A percentile compares a stretch with the other conserved stretches of the same genome.
Conservation (phyloP, 2,888 invertebrate species). For the Drosophila anceps region DNA sequence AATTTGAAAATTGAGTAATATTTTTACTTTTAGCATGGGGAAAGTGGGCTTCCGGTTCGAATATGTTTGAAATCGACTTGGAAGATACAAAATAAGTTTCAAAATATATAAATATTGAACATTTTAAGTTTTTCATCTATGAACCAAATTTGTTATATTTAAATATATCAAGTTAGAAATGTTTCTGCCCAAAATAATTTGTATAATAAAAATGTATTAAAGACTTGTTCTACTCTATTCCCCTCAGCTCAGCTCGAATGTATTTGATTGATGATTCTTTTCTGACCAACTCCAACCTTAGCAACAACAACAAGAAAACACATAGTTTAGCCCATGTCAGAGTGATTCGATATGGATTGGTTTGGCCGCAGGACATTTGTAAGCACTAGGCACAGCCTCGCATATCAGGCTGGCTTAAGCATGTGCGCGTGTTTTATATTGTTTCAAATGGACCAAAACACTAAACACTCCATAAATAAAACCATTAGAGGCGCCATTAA, state of each 20-base stretch:
- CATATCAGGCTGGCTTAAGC: constrained; percentile 43
- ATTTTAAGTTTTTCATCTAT: background rate
- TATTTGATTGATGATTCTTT: constrained; percentile 79
- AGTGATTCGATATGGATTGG: constrained; percentile 53
- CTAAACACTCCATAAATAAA: constrained; percentile 84
- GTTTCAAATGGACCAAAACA: constrained; percentile 66
- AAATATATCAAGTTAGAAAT: too few species aligned
- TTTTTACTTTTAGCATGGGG: constrained; percentile 40
- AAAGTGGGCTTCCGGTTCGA: background rate
- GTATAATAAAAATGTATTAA: background rate
- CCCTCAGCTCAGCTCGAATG: constrained; percentile 28
- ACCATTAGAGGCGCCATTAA: constrained; percentile 71
- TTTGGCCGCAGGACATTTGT: constrained; percentile 53
- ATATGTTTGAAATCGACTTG: background rate
- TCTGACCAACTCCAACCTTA: constrained; percentile 23
- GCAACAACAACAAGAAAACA: constrained; percentile 11
- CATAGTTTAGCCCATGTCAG: constrained; percentile 21
- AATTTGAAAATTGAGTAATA: constrained; percentile 79
- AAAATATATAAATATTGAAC: background rate
- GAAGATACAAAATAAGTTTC: background rate
- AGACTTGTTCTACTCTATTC: constrained; percentile 6
- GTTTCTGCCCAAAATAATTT: background rate
- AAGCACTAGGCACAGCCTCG: constrained; percentile 21
- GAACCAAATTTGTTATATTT: background rate
- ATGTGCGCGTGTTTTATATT: constrained; percentile 55